Evolutionary conservation across 2,888 invertebrate genomes (phyloP).

Genomic region (Drosophila phalerata): DNA sequence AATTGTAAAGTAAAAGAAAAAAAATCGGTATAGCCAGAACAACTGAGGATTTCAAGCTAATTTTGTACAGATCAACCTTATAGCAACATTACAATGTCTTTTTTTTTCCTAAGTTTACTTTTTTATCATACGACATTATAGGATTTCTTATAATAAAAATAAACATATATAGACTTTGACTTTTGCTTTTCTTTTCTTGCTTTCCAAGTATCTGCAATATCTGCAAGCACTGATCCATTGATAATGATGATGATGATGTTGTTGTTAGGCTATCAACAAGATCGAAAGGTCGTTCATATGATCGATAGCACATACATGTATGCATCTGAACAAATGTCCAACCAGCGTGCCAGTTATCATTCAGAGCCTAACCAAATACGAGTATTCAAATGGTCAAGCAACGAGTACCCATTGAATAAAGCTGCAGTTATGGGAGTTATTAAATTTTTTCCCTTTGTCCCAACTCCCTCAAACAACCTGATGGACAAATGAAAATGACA

Average conservation of each 20-base stretch:
- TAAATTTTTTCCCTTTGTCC: neutral
- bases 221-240: conserved; percentile 24
- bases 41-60: too few relatives aligned
- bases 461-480: neutral
- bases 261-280: conserved; percentile 6
- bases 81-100: too few relatives aligned
- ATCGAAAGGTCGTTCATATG: conserved; percentile 15
- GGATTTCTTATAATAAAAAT: neutral
- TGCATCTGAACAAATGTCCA: neutral
- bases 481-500: conserved; percentile 49
- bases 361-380: conserved; percentile 47
- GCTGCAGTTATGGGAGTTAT: conserved; percentile 53
- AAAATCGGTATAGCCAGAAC: too few relatives aligned
- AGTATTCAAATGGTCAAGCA: conserved; percentile 42
- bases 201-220: conserved; percentile 6
- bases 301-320: conserved; percentile 3
- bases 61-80: too few relatives aligned
- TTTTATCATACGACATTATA: too few relatives aligned
- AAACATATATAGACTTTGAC: neutral
- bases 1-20: too few relatives aligned
- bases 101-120: too few relatives aligned
- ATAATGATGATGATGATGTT: conserved; percentile 20
- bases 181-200: conserved; percentile 10
- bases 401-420: conserved; percentile 41
- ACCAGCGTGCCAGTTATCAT: conserved; percentile 50